A percentile compares a stretch with the other conserved stretches of the same genome.
phyloP scores from a whole-genome alignment of 2,888 invertebrate genomes.

The Axea sp. region DNA sequence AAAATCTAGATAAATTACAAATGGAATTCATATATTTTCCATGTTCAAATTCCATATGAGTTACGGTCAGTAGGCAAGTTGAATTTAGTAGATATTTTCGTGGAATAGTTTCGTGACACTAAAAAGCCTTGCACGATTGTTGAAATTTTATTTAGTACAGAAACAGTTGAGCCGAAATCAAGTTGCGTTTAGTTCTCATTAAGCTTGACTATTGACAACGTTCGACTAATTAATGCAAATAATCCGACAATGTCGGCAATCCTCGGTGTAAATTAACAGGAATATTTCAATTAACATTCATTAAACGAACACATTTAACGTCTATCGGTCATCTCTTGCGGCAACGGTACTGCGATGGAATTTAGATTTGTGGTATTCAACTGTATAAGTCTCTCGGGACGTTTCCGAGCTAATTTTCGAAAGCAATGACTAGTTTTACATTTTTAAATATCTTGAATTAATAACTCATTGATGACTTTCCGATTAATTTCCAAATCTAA shows the following conservation, averaged over 20 bases:
- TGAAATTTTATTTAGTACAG: slow-evolving; percentile 3
- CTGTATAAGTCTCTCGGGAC: slow-evolving; percentile 23
- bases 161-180: too few species aligned
- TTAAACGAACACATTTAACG: slow-evolving; percentile 2
- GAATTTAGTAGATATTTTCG: slow-evolving; percentile 14
- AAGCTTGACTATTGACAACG: slow-evolving; percentile 1
- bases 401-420: slow-evolving; percentile 21
- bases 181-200: too few species aligned
- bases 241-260: slow-evolving; percentile 8
- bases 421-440: slow-evolving; percentile 8
- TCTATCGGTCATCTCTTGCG: slow-evolving; percentile 6
- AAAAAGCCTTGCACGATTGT: not conserved
- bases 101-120: not conserved
- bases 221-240: slow-evolving; percentile 20
- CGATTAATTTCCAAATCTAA: too few species aligned
- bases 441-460: too few species aligned
- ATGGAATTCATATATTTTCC: slow-evolving; percentile 21
- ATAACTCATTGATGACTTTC: too few species aligned
- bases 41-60: slow-evolving; percentile 17
- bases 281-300: slow-evolving; percentile 37
- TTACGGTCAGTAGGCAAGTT: slow-evolving; percentile 4
- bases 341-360: slow-evolving; percentile 32
- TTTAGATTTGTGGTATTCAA: slow-evolving; percentile 33
- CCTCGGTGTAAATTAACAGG: slow-evolving; percentile 23
- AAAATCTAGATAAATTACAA: slow-evolving; percentile 34